These are phyloP conservation scores for Helarctos malayanus DNA, from an alignment of 2,797 vertebrate genomes.

Conservation along the genomic window DNA sequence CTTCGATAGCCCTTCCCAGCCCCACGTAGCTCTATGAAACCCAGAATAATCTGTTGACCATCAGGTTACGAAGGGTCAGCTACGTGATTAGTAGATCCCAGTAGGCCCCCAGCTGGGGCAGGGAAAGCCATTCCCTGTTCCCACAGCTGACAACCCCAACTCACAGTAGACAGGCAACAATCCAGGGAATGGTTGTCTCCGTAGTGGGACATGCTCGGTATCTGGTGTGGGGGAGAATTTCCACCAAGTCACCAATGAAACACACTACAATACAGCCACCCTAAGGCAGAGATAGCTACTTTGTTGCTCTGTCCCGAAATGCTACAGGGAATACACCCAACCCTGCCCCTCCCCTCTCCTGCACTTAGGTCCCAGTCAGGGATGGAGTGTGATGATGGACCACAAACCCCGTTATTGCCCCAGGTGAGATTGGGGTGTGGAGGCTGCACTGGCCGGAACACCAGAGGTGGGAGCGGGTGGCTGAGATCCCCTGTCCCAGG, in stretches of 20 bases:
- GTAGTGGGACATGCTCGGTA: neutral
- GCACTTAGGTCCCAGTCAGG: neutral
- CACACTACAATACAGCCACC: accelerated
- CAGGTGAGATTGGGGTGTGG: neutral
- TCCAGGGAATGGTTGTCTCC: neutral
- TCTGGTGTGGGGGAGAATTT: neutral
- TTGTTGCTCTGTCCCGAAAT: neutral
- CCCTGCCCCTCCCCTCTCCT: neutral
- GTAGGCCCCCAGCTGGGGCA: neutral
- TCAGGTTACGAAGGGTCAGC: neutral
- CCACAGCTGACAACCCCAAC: neutral
- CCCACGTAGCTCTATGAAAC: neutral
- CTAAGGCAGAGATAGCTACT: neutral
- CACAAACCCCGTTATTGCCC: neutral
- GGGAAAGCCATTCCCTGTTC: neutral
- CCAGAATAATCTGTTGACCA: neutral
- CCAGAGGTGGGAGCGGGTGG: neutral
- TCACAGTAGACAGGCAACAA: neutral
- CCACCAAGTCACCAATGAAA: neutral
- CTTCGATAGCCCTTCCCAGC: neutral
- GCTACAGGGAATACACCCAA: accelerated
- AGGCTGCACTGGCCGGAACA: neutral
- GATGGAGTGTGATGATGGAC: neutral
- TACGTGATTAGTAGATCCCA: neutral
- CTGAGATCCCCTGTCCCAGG: neutral